Percentiles rank a stretch among this genome's conserved stretches.
phyloP scores from a whole-genome alignment of 2,888 invertebrate species.

The Drepanosiphum platanoidis region DNA sequence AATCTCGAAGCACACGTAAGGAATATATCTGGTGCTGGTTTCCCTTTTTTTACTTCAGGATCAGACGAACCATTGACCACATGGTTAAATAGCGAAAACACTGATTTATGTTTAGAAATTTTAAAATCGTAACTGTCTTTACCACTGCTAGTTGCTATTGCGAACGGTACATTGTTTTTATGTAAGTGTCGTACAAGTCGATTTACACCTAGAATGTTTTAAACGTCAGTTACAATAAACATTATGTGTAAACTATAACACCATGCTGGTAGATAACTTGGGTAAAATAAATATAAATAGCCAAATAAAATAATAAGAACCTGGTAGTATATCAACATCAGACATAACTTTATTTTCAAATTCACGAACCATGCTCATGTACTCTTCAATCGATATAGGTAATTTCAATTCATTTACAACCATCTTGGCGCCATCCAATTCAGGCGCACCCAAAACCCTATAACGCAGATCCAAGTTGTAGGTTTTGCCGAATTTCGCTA shows the following conservation, averaged over 20 bases:
- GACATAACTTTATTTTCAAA: constrained; percentile 74
- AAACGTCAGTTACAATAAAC: no score
- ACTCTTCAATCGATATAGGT: constrained; percentile 76
- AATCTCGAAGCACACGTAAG: constrained; percentile 80
- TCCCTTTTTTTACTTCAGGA: constrained; percentile 84
- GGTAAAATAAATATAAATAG: neutral
- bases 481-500: constrained; percentile 77
- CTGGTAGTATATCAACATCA: constrained; percentile 75
- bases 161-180: constrained; percentile 81
- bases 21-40: constrained; percentile 91
- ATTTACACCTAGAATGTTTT: constrained; percentile 76
- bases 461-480: constrained; percentile 84
- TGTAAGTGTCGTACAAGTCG: constrained; percentile 80
- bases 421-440: constrained; percentile 76
- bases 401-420: constrained; percentile 76
- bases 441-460: constrained; percentile 80
- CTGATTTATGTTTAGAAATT: constrained; percentile 73
- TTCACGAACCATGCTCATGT: constrained; percentile 72
- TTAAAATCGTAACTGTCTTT: constrained; percentile 78
- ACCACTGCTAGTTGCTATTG: constrained; percentile 87
- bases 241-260: neutral
- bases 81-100: constrained; percentile 79
- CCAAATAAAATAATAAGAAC: constrained; percentile 67
- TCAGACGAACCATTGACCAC: constrained; percentile 85
- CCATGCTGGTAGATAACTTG: neutral